Evolutionary conservation across 2,888 invertebrate genomes (phyloP), one percentile per base, ranked within the genome.

Genomic region (Cheilosia vulpina): DNA sequence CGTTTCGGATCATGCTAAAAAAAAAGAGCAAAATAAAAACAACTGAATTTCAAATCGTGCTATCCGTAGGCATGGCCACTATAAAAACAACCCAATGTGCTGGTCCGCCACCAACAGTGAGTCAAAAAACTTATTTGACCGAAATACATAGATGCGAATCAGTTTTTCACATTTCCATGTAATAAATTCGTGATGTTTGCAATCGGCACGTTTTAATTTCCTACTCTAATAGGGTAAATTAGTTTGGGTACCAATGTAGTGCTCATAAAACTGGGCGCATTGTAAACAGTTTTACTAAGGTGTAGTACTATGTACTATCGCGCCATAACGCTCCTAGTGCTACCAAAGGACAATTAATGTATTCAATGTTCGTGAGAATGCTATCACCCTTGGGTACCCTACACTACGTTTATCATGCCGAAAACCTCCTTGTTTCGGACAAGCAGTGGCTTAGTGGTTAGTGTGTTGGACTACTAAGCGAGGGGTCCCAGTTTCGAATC

Each of bases 61-160:
- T 83, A 72, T 83, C 82, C 78, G 82, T 72, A 78, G 82, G 82
- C 82, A 47, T 65, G 60, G 63, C 63, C 68, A 57, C n/a, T 27
- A 19, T 27, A 78, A 57, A 69, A 62, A 21, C 11, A 47, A 31
- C 34, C 17, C 41, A 50, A 0, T 31, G 34, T 60, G 17, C 41
- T 31, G 9, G 45, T 45, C 47, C 31, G 45, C 68, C n/a, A 21
- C 24, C 27, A 38, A 60, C 11, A 21, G 58, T 71, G 65, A 58
- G 65, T 71, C 55, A 43, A 57, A 63, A 47, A 58, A 38, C 78
- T 63, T 72, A 53, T 71, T 60, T 82, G 60, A 41, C 72, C 71
- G 58, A 27, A 77, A 58, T 47, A 38, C 58, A 27, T 38, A 47
- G 76, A 82, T 82, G 71, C 52, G 15, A 57, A 79, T 83, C 79